phyloP scores from a whole-genome alignment of 2,888 invertebrate genomes.

The Andrena dorsata region DNA sequence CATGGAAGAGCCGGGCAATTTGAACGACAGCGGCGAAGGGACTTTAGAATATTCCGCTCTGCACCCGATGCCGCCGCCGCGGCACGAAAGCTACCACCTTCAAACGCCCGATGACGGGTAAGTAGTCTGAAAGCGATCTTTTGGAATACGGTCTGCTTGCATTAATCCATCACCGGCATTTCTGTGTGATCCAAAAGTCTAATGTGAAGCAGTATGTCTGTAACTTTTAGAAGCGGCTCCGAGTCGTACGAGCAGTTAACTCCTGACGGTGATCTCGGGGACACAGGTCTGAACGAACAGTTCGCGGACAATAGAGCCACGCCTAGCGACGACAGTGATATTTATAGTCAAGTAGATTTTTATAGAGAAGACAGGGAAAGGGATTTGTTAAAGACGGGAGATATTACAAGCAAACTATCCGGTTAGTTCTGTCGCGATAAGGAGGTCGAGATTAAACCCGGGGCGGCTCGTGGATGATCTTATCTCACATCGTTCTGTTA shows the following conservation, averaged over 20 bases:
- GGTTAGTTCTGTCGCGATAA: constrained; percentile 71
- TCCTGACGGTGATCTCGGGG: constrained; percentile 84
- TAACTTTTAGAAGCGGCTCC: constrained; percentile 85
- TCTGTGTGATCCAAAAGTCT: constrained; percentile 75
- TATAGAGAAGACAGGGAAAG: constrained; percentile 87
- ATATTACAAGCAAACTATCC: constrained; percentile 81
- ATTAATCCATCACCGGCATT: neutral
- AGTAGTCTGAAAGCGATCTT: constrained; percentile 73
- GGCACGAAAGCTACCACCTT: constrained; percentile 92
- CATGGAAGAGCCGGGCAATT: constrained; percentile 90
- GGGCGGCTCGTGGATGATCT: neutral
- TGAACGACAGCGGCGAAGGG: constrained; percentile 90
- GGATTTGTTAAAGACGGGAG: constrained; percentile 78
- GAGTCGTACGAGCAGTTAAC: constrained; percentile 88
- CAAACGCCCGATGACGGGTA: constrained; percentile 86
- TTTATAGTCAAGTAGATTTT: constrained; percentile 88
- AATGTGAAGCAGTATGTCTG: constrained; percentile 85
- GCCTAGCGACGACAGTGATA: constrained; percentile 90
- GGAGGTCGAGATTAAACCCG: neutral
- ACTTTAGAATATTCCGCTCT: constrained; percentile 87
- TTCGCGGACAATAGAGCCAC: constrained; percentile 83
- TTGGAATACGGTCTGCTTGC: neutral
- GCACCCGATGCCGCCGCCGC: constrained; percentile 91
- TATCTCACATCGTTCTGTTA: neutral
- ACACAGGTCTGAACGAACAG: constrained; percentile 81